These are phyloP conservation scores for Cephonodes hylas DNA, from an alignment of 2,888 invertebrate species.

Conservation along the genomic window DNA sequence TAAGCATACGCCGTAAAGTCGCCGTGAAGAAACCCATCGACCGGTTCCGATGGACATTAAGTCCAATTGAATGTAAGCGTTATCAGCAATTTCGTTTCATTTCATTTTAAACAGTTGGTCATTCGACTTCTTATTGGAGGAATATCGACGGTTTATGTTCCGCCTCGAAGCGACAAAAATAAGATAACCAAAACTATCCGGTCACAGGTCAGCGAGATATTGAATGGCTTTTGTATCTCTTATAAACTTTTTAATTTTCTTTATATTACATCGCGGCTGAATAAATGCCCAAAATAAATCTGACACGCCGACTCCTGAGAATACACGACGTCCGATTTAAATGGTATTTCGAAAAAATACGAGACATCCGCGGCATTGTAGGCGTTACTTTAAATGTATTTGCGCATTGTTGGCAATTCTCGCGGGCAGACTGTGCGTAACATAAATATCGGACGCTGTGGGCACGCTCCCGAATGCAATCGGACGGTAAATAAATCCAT, in stretches of 20 bases:
- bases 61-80: constrained; percentile 45
- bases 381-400: constrained; percentile 70
- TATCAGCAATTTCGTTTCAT: constrained; percentile 57
- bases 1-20: constrained; percentile 52
- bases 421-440: constrained; percentile 51
- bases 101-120: constrained; percentile 43
- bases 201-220: constrained; percentile 24
- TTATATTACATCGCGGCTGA: constrained; percentile 20
- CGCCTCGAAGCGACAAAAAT: constrained; percentile 2
- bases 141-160: neutral
- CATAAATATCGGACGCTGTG: constrained; percentile 72
- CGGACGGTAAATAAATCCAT: constrained; percentile 63
- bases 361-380: constrained; percentile 58
- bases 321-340: constrained; percentile 48
- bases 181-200: constrained; percentile 12
- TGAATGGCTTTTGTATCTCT: constrained; percentile 27
- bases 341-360: constrained; percentile 63
- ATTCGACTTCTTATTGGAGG: neutral
- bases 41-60: constrained; percentile 44
- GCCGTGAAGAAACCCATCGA: constrained; percentile 37
- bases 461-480: constrained; percentile 69
- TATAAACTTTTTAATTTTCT: constrained; percentile 22
- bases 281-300: constrained; percentile 51
- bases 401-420: constrained; percentile 69
- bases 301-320: constrained; percentile 44